These are phyloP conservation scores for Trichopoda pennipes DNA, from an alignment of 2,888 invertebrate genomes.

Conservation along the genomic window DNA sequence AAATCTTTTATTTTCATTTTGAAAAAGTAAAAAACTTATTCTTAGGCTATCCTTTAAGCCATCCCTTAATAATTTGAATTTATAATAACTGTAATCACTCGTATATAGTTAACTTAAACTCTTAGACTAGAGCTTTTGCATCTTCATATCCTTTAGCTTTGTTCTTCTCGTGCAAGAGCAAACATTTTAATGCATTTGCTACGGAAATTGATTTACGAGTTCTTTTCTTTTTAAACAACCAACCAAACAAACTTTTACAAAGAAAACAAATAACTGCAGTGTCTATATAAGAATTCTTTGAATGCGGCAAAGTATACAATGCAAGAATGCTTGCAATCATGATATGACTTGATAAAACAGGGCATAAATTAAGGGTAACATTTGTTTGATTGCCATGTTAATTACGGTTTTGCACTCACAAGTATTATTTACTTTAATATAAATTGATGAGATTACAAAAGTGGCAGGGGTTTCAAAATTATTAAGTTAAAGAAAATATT, in stretches of 20 bases:
- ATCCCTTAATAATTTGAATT: no score
- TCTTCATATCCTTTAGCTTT: slow-evolving; percentile 40
- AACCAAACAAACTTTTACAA: slow-evolving; percentile 31
- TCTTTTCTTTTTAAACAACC: slow-evolving; percentile 48
- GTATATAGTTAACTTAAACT: no score
- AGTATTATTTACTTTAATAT: slow-evolving; percentile 60
- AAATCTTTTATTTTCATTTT: no score
- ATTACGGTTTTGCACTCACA: slow-evolving; percentile 74
- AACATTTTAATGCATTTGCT: slow-evolving; percentile 73
- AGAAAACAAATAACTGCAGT: slow-evolving; percentile 20
- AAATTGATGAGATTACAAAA: slow-evolving; percentile 39
- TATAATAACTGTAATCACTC: no score
- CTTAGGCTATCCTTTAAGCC: no score
- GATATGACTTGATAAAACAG: slow-evolving; percentile 48
- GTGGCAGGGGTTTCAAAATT: background rate
- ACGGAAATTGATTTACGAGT: slow-evolving; percentile 77
- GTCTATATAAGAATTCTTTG: slow-evolving; percentile 3
- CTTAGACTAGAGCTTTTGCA: background rate
- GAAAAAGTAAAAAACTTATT: no score
- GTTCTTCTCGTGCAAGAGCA: slow-evolving; percentile 52
- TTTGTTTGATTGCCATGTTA: slow-evolving; percentile 77
- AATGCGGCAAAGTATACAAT: slow-evolving; percentile 9
- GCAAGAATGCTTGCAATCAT: slow-evolving; percentile 50
- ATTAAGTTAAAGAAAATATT: background rate
- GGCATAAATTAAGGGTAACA: slow-evolving; percentile 65